Base-by-base conservation (phyloP, 2,797 vertebrate species). In the Dendrocincla fuliginosa region DNA sequence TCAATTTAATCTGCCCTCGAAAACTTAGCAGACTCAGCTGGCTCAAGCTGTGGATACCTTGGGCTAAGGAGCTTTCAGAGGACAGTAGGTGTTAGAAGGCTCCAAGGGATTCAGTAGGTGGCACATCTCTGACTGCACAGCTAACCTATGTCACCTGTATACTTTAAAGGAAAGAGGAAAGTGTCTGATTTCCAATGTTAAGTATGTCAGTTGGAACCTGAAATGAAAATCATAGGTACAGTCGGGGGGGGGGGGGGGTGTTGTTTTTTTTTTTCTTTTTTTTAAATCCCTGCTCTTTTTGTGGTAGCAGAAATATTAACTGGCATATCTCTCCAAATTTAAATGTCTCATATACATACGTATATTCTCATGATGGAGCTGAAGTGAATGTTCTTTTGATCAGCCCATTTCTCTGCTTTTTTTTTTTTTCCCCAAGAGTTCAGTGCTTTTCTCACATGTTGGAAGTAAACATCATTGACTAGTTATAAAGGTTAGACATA, bases 321-420 rank as follows among this genome's bases (percentile, higher is more conserved):
- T 95, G 87, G 69, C 80, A 12, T 64, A 28, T 61, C 50, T 90
- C 50, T 91, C 52, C 35, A 27, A 33, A 73, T 65, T 75, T 78
- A 93, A 93, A 93, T 94, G 87, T 91, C 87, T 88, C 50, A 50
- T 87, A 82, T 96, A n/a, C 95, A 73, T 95, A 87, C 16, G 25
- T 59, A 11, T 82, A 10, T 80, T 87, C 53, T 85, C 14, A 5
- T 64, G 6, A 19, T 53, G 30, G 39, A 92, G 53, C 57, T 91
- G 42, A 90, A 86, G 41, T 76, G 67, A 81, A 94, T 93, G 84
- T 61, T 89, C 82, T 88, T 96, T 92, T 94, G 59, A 84, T 84
- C 13, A 52, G n/a, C 55, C 33, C 6, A 0, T 67, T 83, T 88
- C 13, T 80, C 39, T 49, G 25, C 3, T 0, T 33, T 74, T 60